Evolutionary conservation across 2,797 vertebrate genomes (phyloP), one percentile per base, ranked within the genome.

Genomic region (Phataginus tetradactyla): DNA sequence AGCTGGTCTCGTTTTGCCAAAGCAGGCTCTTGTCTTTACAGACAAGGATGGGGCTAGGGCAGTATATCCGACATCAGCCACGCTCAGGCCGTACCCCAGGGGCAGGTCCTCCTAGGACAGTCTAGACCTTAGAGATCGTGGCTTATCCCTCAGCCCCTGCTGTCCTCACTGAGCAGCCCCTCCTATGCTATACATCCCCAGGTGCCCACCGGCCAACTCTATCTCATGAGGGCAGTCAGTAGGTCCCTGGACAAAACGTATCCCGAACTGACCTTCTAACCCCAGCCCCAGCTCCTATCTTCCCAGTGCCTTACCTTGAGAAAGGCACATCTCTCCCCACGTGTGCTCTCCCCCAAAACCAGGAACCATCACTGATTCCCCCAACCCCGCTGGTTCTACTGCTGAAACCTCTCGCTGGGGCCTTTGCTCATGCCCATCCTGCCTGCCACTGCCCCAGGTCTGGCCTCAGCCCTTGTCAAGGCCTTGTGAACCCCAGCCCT

Each of bases 131-230:
- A 71, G 57, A 17, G 42, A 81, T 4, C 85, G 53, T 18, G 91
- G 51, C n/a, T 66, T 20, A 32, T 55, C 37, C 23, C 39, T 25
- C 17, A 75, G 51, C 25, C 27, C 23, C 18, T 86, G 18, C 15
- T 88, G 61, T 79, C 53, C 66, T 87, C 77, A 88, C 32, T 88
- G 64, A 84, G 75, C 93, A 93, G 29, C 17, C 59, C 42, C 15
- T 79, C 49, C 8, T 59, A 5, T 57, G 18, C 25, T 49, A 29
- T 55, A 77, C 18, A 86, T 29, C 5, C 45, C 20, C 72, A 68
- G 61, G 10, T 59, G 7, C 23, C 53, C 39, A 32, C 1, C 18
- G 18, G 10, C 23, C 42, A 34, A 68, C n/a, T 78, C 21, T 49
- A 3, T 83, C 63, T 90, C 37, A 57, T 49, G n/a, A n/a, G n/a